Conservation (phyloP, 2,113 vertebrate genomes). For the Hippocampus comes region DNA sequence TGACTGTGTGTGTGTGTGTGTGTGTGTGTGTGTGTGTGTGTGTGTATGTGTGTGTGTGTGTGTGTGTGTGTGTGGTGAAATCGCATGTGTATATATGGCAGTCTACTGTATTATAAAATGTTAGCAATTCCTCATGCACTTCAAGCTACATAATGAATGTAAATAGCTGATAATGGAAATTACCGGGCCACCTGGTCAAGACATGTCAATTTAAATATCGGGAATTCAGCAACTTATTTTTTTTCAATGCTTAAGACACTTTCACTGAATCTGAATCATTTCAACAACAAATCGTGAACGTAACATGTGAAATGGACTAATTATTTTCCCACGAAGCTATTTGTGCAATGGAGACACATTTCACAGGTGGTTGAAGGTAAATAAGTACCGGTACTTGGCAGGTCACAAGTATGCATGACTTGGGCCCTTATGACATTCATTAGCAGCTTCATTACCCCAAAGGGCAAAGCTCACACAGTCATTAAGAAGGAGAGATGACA, state of each 20-base stretch:
- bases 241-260: background rate
- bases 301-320: background rate
- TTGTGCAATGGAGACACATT: background rate
- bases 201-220: too few relatives aligned
- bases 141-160: too few relatives aligned
- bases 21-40: too few relatives aligned
- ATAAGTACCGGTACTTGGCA: background rate
- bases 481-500: background rate
- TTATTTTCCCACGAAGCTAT: background rate
- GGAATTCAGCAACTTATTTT: background rate
- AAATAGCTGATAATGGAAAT: too few relatives aligned
- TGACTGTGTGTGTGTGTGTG: too few relatives aligned
- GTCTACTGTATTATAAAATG: too few relatives aligned
- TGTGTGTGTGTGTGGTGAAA: too few relatives aligned
- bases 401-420: constrained; percentile 11
- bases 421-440: constrained; percentile 30
- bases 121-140: too few relatives aligned
- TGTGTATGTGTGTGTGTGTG: too few relatives aligned
- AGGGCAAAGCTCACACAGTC: constrained; percentile 14
- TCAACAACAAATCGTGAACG: background rate
- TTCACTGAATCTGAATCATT: background rate
- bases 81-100: too few relatives aligned
- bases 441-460: constrained; percentile 32
- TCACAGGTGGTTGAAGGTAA: background rate
- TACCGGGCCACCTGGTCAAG: too few relatives aligned